These are phyloP conservation scores for Heteromyza rotundicornis DNA, from an alignment of 2,888 invertebrate species.

Conservation along the genomic window DNA sequence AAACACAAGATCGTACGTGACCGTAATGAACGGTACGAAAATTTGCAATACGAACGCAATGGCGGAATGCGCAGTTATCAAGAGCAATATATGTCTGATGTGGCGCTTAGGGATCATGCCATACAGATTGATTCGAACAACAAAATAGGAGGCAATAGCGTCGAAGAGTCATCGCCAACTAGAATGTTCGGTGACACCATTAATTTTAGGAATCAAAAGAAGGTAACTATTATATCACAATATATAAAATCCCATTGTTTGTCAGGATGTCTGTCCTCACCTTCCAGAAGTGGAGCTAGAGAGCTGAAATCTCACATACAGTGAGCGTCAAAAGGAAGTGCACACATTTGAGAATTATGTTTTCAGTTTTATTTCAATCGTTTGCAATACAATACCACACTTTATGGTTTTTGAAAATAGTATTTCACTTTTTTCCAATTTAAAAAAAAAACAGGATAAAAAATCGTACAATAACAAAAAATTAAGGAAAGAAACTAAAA, in stretches of 20 bases:
- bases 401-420: too few species aligned
- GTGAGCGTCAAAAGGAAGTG: too few species aligned
- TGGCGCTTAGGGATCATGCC: slow-evolving; percentile 39
- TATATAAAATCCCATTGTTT: too few species aligned
- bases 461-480: too few species aligned
- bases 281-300: too few species aligned
- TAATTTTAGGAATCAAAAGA: slow-evolving; percentile 64
- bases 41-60: slow-evolving; percentile 54
- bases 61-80: slow-evolving; percentile 50
- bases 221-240: slow-evolving; percentile 34
- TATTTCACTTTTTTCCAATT: too few species aligned
- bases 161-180: slow-evolving; percentile 65
- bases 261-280: too few species aligned
- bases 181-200: slow-evolving; percentile 79
- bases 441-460: too few species aligned
- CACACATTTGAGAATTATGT: background rate
- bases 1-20: slow-evolving; percentile 29
- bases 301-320: too few species aligned
- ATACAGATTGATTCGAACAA: slow-evolving; percentile 52
- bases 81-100: slow-evolving; percentile 15
- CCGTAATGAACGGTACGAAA: slow-evolving; percentile 48
- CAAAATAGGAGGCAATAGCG: slow-evolving; percentile 50
- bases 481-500: too few species aligned
- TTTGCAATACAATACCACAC: too few species aligned
- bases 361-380: background rate